Conservation (phyloP, 2,797 vertebrate genomes). For the Otolemur crassicaudatus region DNA sequence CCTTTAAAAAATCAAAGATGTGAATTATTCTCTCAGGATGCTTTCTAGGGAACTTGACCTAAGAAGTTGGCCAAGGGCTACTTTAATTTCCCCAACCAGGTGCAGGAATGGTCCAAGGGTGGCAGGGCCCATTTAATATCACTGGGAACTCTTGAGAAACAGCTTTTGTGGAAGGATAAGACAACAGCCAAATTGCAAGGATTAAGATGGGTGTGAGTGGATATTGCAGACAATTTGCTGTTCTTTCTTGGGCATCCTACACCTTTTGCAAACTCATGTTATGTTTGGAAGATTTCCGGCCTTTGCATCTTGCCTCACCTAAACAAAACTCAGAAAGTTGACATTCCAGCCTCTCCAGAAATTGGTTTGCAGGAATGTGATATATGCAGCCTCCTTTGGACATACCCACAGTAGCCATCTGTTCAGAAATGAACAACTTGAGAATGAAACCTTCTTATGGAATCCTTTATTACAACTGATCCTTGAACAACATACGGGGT, state of each 20-base stretch:
- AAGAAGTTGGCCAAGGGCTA: not conserved
- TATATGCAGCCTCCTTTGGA: not conserved
- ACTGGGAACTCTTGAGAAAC: not conserved
- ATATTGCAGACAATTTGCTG: not conserved
- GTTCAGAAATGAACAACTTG: not conserved
- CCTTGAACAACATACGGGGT: not conserved
- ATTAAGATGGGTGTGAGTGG: not conserved
- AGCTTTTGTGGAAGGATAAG: not conserved
- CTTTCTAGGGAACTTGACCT: not conserved
- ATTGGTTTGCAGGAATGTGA: not conserved
- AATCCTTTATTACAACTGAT: not conserved
- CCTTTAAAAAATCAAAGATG: not conserved
- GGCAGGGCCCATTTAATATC: not conserved
- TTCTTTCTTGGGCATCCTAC: not conserved
- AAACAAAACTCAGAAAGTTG: conserved; percentile 1
- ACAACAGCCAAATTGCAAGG: not conserved
- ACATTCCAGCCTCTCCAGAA: not conserved
- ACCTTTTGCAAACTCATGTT: not conserved
- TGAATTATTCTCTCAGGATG: not conserved
- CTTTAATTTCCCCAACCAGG: not conserved
- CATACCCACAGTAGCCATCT: not conserved
- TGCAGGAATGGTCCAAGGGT: not conserved
- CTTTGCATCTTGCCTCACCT: not conserved
- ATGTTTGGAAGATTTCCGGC: not conserved
- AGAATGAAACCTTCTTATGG: not conserved